Percentiles rank a stretch among this genome's conserved stretches.
These are phyloP conservation scores for Trichechus manatus DNA, from an alignment of 2,113 vertebrate genomes.

Conservation along the genomic window DNA sequence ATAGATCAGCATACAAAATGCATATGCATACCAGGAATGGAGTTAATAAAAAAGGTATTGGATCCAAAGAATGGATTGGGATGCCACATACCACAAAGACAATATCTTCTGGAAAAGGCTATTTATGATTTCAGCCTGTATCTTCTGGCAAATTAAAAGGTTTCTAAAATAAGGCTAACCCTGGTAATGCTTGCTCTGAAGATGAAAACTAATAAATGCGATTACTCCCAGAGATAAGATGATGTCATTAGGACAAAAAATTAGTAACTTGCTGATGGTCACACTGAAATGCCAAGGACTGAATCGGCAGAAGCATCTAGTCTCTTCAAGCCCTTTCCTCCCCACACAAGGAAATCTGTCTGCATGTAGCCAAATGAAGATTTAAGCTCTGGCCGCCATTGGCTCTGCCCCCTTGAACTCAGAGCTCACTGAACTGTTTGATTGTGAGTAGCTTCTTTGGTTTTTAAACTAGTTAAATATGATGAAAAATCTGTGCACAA, in stretches of 20 bases:
- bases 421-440: constrained; percentile 74
- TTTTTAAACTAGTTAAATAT: constrained; percentile 81
- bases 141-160: background rate
- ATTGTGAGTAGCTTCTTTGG: constrained; percentile 68
- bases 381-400: constrained; percentile 59
- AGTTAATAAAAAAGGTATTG: background rate
- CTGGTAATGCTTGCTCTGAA: background rate
- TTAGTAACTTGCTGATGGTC: background rate
- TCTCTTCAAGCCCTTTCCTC: background rate
- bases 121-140: background rate
- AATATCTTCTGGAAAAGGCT: background rate
- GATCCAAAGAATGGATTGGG: background rate
- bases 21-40: background rate
- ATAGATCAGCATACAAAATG: background rate
- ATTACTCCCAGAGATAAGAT: background rate
- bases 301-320: too few relatives aligned
- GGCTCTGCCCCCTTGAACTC: constrained; percentile 20
- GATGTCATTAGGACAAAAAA: background rate
- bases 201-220: constrained; percentile 23
- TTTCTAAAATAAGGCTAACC: background rate
- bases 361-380: constrained; percentile 12
- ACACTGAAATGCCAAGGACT: background rate
- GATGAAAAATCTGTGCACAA: constrained; percentile 79
- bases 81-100: background rate
- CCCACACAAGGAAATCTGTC: background rate